Evolutionary conservation across 2,888 invertebrate genomes (phyloP).

Genomic region (Himalopsyche tibetana): DNA sequence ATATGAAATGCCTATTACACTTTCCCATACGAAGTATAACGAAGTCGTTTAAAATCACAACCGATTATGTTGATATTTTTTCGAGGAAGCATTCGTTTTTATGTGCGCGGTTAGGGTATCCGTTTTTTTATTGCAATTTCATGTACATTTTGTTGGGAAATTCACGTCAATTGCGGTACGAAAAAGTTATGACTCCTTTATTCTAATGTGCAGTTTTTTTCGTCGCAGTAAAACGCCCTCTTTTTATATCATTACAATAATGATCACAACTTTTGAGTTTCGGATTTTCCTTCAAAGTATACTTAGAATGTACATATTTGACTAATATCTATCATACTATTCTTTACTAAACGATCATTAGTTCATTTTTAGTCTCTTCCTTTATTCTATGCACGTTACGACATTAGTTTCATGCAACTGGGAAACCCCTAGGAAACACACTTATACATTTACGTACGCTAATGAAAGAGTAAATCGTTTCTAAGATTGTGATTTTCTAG

Average conservation of each 20-base stretch:
- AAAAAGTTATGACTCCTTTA: constrained; percentile 20
- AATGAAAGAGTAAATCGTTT: no score
- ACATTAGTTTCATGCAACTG: no score
- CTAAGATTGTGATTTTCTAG: no score
- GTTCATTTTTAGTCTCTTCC: no score
- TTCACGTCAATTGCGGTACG: constrained; percentile 13
- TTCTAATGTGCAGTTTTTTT: constrained; percentile 18
- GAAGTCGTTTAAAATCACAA: constrained; percentile 17
- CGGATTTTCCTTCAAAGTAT: neutral
- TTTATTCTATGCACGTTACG: no score
- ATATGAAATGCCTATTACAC: no score
- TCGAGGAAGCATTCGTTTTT: constrained; percentile 49
- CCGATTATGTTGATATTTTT: constrained; percentile 43
- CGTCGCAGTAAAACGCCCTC: neutral
- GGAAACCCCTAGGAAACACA: no score
- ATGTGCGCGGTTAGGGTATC: constrained; percentile 44
- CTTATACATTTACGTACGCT: no score
- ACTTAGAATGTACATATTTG: no score
- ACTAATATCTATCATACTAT: no score
- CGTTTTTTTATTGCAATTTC: constrained; percentile 47
- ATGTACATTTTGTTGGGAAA: constrained; percentile 36
- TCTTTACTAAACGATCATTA: no score
- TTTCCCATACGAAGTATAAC: neutral
- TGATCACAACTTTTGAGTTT: neutral
- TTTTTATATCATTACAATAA: neutral